Percentiles rank a stretch among this genome's conserved stretches.
These are phyloP conservation scores for Lagopus muta DNA, from an alignment of 2,113 vertebrate species.

Conservation along the genomic window DNA sequence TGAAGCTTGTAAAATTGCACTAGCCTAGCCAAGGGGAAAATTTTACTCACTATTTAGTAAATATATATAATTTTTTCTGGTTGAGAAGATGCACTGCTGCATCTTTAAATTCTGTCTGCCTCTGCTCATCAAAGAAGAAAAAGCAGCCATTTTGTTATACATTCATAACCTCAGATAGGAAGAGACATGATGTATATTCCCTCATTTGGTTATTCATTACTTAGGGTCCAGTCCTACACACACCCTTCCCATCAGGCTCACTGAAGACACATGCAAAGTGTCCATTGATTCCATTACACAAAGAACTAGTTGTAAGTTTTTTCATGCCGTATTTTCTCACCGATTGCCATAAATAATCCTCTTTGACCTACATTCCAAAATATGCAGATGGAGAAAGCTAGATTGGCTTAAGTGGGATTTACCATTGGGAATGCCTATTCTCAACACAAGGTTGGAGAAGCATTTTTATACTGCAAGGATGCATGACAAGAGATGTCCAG, in stretches of 20 bases:
- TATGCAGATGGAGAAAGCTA: neutral
- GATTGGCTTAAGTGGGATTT: neutral
- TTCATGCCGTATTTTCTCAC: neutral
- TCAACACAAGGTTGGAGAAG: accelerated
- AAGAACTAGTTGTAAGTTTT: neutral
- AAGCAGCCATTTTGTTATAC: neutral
- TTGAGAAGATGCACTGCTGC: neutral
- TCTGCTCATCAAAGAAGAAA: conserved; percentile 39
- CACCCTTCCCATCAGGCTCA: neutral
- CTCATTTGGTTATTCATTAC: neutral
- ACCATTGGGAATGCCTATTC: neutral
- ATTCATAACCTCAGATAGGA: neutral
- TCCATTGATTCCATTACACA: neutral
- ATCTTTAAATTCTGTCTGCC: conserved; percentile 31
- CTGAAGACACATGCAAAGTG: neutral
- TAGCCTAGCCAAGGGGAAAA: conserved; percentile 59
- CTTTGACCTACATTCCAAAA: neutral
- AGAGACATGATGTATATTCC: neutral
- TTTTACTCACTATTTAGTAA: conserved; percentile 54
- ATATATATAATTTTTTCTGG: conserved; percentile 11
- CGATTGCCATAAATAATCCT: neutral
- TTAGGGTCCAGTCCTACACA: neutral
- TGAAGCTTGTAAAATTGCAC: conserved; percentile 57
- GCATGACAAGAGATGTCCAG: neutral
- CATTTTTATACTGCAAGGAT: neutral